Evolutionary conservation across 2,113 vertebrate species (phyloP).

Genomic region (Tupaia tana): DNA sequence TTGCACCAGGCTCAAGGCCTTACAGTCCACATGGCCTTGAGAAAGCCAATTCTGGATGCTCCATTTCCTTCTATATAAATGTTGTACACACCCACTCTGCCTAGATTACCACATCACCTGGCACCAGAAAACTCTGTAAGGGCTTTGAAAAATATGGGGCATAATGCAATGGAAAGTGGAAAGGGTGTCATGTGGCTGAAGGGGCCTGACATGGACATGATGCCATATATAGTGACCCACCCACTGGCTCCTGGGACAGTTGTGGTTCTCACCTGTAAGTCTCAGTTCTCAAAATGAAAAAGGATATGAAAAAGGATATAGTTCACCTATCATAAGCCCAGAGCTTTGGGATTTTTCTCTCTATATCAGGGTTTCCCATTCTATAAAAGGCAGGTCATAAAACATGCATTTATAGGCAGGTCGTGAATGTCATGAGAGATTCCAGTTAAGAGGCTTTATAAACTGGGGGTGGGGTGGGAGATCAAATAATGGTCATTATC

Average conservation of each 20-base stretch:
- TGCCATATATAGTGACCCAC: too few relatives aligned
- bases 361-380: not conserved
- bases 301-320: not conserved
- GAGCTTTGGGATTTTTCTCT: not conserved
- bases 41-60: rapidly evolving
- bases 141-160: not conserved
- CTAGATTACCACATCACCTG: not conserved
- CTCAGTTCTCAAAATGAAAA: not conserved
- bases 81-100: rapidly evolving
- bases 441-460: not conserved
- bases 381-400: rapidly evolving
- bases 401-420: not conserved
- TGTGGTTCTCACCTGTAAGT: not conserved
- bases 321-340: not conserved
- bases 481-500: not conserved
- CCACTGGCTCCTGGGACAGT: not conserved
- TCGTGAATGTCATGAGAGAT: not conserved
- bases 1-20: not conserved
- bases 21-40: rapidly evolving
- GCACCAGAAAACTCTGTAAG: not conserved
- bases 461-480: not conserved
- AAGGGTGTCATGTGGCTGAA: rapidly evolving
- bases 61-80: not conserved
- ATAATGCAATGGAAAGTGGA: too few relatives aligned
- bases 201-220: rapidly evolving